Percentiles rank a stretch among this genome's conserved stretches.
Conservation (phyloP, 2,888 invertebrate genomes). For the Macrosoma leucophasiata region DNA sequence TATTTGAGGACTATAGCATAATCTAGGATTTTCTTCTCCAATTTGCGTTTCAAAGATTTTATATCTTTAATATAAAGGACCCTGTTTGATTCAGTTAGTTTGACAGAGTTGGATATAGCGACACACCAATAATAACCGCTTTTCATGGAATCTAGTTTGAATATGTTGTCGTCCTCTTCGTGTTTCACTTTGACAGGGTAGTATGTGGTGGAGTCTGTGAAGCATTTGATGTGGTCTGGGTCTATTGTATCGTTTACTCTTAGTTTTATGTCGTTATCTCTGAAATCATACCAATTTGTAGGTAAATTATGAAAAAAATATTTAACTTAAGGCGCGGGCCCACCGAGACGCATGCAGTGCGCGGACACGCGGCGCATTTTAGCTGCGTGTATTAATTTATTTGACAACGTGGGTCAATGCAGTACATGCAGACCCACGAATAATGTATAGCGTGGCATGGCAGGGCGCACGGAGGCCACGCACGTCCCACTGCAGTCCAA, state of each 20-base stretch:
- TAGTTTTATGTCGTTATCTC: constrained; percentile 45
- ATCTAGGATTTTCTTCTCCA: too few relatives aligned
- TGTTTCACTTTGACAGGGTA: constrained; percentile 41
- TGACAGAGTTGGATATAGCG: constrained; percentile 39
- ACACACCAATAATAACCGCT: constrained; percentile 69
- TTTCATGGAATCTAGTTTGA: constrained; percentile 34
- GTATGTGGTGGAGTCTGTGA: constrained; percentile 51
- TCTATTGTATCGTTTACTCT: constrained; percentile 35
- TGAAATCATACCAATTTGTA: constrained; percentile 34
- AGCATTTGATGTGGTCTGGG: constrained; percentile 45
- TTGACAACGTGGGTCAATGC: too few relatives aligned
- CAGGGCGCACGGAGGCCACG: too few relatives aligned
- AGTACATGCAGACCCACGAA: too few relatives aligned
- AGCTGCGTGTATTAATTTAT: too few relatives aligned
- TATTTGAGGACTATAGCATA: too few relatives aligned
- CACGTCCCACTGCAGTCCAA: too few relatives aligned
- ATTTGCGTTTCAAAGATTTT: constrained; percentile 38
- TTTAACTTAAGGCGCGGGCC: too few relatives aligned
- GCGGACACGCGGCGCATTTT: too few relatives aligned
- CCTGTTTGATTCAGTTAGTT: constrained; percentile 45
- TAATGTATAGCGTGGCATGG: too few relatives aligned
- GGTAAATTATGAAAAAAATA: neutral
- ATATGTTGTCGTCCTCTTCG: constrained; percentile 28
- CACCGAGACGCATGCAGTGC: too few relatives aligned
- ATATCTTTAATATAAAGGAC: constrained; percentile 46